These are phyloP conservation scores for Elephantulus edwardii DNA, from an alignment of 2,113 vertebrate species.

Conservation along the genomic window DNA sequence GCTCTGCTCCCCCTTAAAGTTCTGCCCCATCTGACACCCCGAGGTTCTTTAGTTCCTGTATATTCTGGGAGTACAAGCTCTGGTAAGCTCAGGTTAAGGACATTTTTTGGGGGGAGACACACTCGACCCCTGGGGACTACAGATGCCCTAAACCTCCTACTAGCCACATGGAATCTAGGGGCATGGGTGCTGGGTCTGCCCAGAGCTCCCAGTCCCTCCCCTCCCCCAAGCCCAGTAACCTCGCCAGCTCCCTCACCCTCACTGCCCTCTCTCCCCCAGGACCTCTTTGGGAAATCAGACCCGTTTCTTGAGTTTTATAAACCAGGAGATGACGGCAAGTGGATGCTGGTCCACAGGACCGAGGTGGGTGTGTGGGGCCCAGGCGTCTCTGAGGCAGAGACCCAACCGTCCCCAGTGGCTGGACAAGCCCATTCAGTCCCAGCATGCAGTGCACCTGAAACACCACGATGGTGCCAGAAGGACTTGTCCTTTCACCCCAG, in stretches of 20 bases:
- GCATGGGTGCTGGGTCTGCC: no score
- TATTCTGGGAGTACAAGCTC: no score
- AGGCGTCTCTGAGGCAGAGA: neutral
- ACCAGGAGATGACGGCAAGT: slow-evolving; percentile 94
- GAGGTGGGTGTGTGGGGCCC: slow-evolving; percentile 85
- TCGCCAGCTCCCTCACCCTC: neutral
- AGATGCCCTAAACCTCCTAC: neutral
- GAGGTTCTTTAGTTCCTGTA: neutral
- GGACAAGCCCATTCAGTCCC: neutral
- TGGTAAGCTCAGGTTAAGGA: neutral
- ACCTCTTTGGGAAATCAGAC: slow-evolving; percentile 98
- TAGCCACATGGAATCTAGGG: neutral
- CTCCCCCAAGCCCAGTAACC: neutral
- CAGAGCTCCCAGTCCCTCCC: neutral
- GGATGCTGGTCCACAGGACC: slow-evolving; percentile 99
- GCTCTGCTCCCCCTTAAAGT: neutral
- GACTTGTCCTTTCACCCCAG: neutral
- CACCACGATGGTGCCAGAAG: fast-evolving
- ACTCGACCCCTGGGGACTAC: neutral
- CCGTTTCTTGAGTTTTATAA: slow-evolving; percentile 98
- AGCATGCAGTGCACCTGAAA: neutral
- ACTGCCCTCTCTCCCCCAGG: slow-evolving; percentile 82
- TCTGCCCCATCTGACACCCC: neutral
- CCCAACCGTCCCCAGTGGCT: neutral
- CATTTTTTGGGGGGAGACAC: neutral